Base-by-base conservation (phyloP, 2,113 vertebrate genomes). In the Columba janthina region DNA sequence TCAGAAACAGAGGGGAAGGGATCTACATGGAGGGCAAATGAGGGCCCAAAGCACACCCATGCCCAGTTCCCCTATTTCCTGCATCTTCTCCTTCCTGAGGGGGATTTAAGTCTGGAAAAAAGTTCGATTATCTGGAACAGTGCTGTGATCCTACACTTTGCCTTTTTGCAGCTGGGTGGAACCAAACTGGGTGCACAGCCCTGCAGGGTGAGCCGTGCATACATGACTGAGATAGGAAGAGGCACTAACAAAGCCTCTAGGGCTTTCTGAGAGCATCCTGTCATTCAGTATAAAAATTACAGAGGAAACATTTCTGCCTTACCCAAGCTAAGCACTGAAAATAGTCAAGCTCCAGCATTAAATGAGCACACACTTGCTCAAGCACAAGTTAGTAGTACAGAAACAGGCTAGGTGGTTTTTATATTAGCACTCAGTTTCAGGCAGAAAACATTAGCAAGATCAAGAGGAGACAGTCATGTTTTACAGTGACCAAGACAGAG, bases 181-280 rank as follows among this genome's bases (percentile, higher is more conserved):
- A 65, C 32, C 62, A 50, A 36, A 8, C 50, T 31, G 50, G 29
- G 65, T 0, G 0, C 65, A 34, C 25, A 70, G 81, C 54, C 34
- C 51, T 2, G n/a, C 21, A 19, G 26, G 29, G n/a, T 21, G 29
- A 93, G 86, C 77, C 38, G 26, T 12, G 56, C 89, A 82, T 36
- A 83, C 73, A 67, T 73, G 76, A 95, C 24, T 48, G 85, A 94
- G 66, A 90, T 70, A 40, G 56, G 46, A 91, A 57, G n/a, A 91
- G 91, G 89, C 95, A 64, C 16, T 57, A 70, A 79, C 50, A n/a
- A 78, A 40, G 19, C 25, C 46, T 86, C 32, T 70, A 66, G 85
- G 88, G 83, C 58, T 92, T 96, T 96, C 89, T 93, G 90, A 97
- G 76, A 65, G 28, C 44, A 72, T 74, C 34, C 94, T 96, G 96